Conservation (phyloP, 2,888 invertebrate genomes). For the Lochmaea crataegi region DNA sequence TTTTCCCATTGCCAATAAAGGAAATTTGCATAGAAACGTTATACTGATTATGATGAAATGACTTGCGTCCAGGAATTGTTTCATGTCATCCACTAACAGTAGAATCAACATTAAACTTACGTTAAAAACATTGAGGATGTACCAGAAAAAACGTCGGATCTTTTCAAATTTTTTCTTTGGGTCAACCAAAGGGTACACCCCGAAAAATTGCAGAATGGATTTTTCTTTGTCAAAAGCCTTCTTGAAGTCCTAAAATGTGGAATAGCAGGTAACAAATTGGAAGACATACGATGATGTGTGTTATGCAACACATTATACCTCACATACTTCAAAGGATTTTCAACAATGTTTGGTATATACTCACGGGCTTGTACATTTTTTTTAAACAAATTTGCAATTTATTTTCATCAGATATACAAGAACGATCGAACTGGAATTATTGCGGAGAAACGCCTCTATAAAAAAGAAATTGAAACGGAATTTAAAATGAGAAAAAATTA, state of each 20-base stretch:
- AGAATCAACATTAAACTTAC: not conserved
- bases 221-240: conserved; percentile 18
- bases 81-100: conserved; percentile 3
- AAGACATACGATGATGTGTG: too few species aligned
- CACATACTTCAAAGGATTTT: too few species aligned
- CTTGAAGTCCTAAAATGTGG: conserved; percentile 3
- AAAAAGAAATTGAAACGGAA: not conserved
- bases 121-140: not conserved
- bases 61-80: not conserved
- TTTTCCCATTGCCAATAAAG: conserved; percentile 3
- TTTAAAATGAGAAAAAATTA: not conserved
- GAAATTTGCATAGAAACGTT: not conserved
- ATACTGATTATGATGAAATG: conserved; percentile 11
- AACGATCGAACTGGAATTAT: not conserved
- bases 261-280: too few species aligned
- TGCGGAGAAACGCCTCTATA: not conserved
- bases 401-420: not conserved
- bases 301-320: too few species aligned
- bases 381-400: not conserved
- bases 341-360: not conserved
- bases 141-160: not conserved
- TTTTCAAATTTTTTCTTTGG: not conserved
- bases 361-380: not conserved
- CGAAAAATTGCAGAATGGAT: not conserved
- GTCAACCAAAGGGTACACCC: not conserved